Percentiles rank a stretch among this genome's conserved stretches.
These are phyloP conservation scores for Clusia tigrina DNA, from an alignment of 2,888 invertebrate genomes.

Conservation along the genomic window DNA sequence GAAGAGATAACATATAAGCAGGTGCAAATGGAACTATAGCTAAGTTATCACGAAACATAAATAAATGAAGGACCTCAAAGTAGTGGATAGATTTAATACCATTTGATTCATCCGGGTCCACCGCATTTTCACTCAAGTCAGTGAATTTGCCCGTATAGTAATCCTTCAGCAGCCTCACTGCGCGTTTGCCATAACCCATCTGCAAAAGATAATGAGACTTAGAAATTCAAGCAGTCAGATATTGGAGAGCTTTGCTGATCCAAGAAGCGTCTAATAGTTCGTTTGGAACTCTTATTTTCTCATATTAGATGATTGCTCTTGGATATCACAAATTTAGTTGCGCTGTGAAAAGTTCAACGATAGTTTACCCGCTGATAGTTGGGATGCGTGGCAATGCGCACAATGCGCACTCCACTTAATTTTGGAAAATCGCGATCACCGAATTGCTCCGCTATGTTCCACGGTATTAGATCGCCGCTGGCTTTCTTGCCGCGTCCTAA, in stretches of 20 bases:
- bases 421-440: constrained; percentile 93
- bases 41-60: too few relatives aligned
- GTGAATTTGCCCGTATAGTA: constrained; percentile 88
- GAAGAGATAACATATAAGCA: too few relatives aligned
- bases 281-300: too few relatives aligned
- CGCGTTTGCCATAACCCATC: constrained; percentile 97
- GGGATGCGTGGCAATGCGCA: constrained; percentile 97
- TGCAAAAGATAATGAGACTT: constrained; percentile 56
- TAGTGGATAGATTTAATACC: constrained; percentile 24
- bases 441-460: constrained; percentile 97
- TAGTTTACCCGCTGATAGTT: constrained; percentile 90
- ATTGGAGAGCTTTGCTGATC: too few relatives aligned
- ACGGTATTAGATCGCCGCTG: constrained; percentile 96
- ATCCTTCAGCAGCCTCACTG: constrained; percentile 81
- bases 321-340: too few relatives aligned
- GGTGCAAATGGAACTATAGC: too few relatives aligned
- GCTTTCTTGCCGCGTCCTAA: constrained; percentile 88
- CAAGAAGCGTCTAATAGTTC: too few relatives aligned
- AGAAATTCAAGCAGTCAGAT: too few relatives aligned
- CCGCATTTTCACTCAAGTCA: constrained; percentile 70
- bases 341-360: neutral
- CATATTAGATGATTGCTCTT: too few relatives aligned
- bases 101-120: constrained; percentile 33
- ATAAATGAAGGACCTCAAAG: too few relatives aligned
- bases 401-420: constrained; percentile 87